Evolutionary conservation across 35 echinoderm and acorn worm species (phyloP).

Genomic region (Nesometra sesokonis): DNA sequence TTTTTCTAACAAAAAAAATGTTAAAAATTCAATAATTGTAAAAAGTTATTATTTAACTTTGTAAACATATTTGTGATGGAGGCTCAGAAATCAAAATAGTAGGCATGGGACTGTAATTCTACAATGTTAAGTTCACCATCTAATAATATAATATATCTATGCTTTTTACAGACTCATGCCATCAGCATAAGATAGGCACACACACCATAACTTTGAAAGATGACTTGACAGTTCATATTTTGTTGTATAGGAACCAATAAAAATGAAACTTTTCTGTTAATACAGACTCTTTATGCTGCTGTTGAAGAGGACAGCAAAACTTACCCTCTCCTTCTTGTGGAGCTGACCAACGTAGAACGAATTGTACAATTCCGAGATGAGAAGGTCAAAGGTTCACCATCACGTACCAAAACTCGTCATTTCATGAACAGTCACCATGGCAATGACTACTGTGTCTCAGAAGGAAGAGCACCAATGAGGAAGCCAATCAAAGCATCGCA

Average conservation of each 20-base stretch:
- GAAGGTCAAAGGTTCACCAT: not conserved
- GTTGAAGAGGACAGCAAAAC: constrained; percentile 38
- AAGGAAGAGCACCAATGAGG: not conserved
- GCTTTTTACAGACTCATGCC: no score
- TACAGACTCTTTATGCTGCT: not conserved
- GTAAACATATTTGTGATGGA: no score
- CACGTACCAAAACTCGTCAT: not conserved
- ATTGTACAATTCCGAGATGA: not conserved
- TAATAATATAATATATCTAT: no score
- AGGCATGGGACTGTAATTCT: no score
- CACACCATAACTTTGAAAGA: no score
- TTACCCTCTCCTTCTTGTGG: not conserved
- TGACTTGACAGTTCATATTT: no score
- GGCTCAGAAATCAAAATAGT: no score
- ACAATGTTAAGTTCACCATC: no score
- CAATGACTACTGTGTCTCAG: not conserved
- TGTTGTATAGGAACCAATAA: no score
- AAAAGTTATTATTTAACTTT: not conserved
- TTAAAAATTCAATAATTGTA: no score
- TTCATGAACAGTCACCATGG: not conserved
- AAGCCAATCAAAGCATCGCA: not conserved
- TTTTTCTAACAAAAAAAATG: no score
- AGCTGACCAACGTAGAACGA: not conserved
- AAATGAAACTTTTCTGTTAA: not conserved
- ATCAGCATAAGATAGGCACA: no score